Percentiles rank a stretch among this genome's conserved stretches.
phyloP scores from a whole-genome alignment of 2,888 invertebrate genomes.

The Adineta ricciae region DNA sequence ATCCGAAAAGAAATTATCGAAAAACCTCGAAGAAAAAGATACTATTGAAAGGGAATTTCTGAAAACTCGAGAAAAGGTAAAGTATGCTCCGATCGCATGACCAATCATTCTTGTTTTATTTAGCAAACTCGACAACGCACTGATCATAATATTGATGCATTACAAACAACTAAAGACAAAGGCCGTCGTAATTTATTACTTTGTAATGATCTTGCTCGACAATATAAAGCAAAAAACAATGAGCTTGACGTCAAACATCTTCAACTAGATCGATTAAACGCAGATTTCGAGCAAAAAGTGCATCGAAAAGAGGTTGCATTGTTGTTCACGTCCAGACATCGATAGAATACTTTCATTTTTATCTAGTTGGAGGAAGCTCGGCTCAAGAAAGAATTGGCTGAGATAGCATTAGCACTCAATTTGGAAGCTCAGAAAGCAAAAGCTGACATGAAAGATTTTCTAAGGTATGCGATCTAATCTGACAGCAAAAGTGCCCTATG shows the following conservation, averaged over 20 bases:
- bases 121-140: slow-evolving; percentile 36
- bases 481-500: background rate
- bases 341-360: background rate
- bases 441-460: slow-evolving; percentile 37
- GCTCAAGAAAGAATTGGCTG: slow-evolving; percentile 45
- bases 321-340: no score
- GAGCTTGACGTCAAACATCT: slow-evolving; percentile 43
- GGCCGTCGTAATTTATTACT: slow-evolving; percentile 26
- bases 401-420: slow-evolving; percentile 44
- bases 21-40: slow-evolving; percentile 43
- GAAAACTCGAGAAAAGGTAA: slow-evolving; percentile 44
- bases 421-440: slow-evolving; percentile 47
- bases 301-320: slow-evolving; percentile 42
- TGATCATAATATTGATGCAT: slow-evolving; percentile 34
- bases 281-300: slow-evolving; percentile 43
- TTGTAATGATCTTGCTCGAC: slow-evolving; percentile 38
- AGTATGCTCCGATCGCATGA: no score
- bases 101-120: no score
- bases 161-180: slow-evolving; percentile 29
- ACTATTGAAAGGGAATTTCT: slow-evolving; percentile 41
- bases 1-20: slow-evolving; percentile 31
- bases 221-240: slow-evolving; percentile 42
- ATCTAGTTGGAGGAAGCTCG: slow-evolving; percentile 43
- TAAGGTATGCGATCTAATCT: slow-evolving; percentile 36
- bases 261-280: slow-evolving; percentile 41